Evolutionary conservation across 2,888 invertebrate genomes (phyloP), one percentile per base, ranked within the genome.

Genomic region (Adineta ricciae): DNA sequence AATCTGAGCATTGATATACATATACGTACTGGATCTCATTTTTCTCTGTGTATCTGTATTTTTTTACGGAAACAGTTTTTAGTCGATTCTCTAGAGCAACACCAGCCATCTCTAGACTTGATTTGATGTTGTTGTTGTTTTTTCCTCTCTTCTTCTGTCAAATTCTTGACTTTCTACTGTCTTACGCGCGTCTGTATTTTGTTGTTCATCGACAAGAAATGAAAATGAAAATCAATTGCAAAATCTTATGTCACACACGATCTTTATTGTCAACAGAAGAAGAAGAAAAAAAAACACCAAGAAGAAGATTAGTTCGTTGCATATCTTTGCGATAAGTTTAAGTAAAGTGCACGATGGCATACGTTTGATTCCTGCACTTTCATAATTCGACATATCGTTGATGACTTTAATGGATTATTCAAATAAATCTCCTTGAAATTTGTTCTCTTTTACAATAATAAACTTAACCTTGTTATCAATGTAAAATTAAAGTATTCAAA

Each of bases 41-140:
- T 21, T 78, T 78, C 78, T 78, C 46, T 46, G 14, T 78, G 38
- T 41, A 11, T 41, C 16, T 78, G 21, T 78, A 9, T 24, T 78
- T 41, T 41, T 78, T 78, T 41, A 36, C 21, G 78, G 41, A 41
- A 78, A 78, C 78, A 78, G 78, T 41, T 78, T 78, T 78, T 78
- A 78, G 78, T 78, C 24, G 38, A 41, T 78, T 78, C 78, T 78
- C 78, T 78, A 41, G 64, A 64, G 32, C 32, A 64, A 64, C 19
- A 64, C 27, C 46, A 46, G 11, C 46, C 11, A n/a, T n/a, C n/a
- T n/a, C n/a, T n/a, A n/a, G 46, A 7, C 32, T 19, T 64, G 2
- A 16, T 32, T 64, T 64, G 32, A 64, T 64, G 64, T 64, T 64
- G 19, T 64, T 64, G 27, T 32, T 32, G 27, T 3, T 64, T 46